Conservation (phyloP, 2,888 invertebrate species). For the Drosophila acutilabella region DNA sequence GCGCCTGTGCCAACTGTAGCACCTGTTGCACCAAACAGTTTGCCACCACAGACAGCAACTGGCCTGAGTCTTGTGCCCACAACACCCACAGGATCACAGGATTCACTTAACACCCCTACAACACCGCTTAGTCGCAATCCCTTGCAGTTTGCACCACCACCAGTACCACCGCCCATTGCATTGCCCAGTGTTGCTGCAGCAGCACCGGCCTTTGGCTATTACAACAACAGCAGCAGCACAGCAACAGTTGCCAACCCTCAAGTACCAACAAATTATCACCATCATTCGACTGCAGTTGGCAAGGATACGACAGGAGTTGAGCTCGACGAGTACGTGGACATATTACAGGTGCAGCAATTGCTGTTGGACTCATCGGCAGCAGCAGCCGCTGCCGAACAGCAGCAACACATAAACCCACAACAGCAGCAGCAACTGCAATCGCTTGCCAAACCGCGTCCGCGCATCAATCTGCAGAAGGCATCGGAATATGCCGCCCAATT, state of each 20-base stretch:
- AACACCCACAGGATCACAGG: conserved; percentile 43
- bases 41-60: conserved; percentile 26
- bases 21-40: conserved; percentile 3
- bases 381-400: conserved; percentile 72
- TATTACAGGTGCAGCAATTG: conserved; percentile 92
- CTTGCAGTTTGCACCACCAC: conserved; percentile 60
- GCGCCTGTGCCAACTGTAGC: background rate
- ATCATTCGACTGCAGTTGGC: conserved; percentile 22
- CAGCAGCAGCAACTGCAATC: conserved; percentile 73
- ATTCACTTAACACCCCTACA: conserved; percentile 82
- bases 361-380: conserved; percentile 87
- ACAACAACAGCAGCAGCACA: conserved; percentile 36
- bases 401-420: conserved; percentile 64
- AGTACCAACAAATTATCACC: conserved; percentile 30
- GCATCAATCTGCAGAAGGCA: conserved; percentile 85
- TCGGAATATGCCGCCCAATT: conserved; percentile 84
- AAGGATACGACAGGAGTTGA: conserved; percentile 63
- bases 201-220: conserved; percentile 50
- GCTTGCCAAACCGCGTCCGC: conserved; percentile 82
- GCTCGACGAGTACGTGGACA: conserved; percentile 92
- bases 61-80: conserved; percentile 38
- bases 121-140: conserved; percentile 77
- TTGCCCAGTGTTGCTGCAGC: conserved; percentile 32
- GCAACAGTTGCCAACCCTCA: conserved; percentile 6
- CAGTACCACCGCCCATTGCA: conserved; percentile 57